A percentile compares a stretch with the other conserved stretches of the same genome.
Evolutionary conservation across 1,140 invertebrate genomes (phyloP).

Genomic region (Eriocheir sinensis): DNA sequence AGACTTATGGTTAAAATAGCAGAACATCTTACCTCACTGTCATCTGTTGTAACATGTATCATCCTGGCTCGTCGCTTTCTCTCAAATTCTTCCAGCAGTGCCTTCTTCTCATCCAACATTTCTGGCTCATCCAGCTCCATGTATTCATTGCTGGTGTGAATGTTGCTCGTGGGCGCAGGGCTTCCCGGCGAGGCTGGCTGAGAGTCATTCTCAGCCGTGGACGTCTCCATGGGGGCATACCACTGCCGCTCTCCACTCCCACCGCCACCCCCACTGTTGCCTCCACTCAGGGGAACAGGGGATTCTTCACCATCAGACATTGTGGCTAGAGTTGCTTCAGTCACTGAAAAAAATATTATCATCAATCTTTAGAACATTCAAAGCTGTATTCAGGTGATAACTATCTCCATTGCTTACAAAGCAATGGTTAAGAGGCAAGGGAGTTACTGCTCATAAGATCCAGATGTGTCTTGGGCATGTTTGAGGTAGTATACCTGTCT

Average conservation of each 20-base stretch:
- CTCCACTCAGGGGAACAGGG: slow-evolving; percentile 60
- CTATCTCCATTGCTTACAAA: no score
- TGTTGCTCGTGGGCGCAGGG: slow-evolving; percentile 62
- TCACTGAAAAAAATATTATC: background rate
- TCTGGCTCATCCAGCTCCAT: slow-evolving; percentile 94
- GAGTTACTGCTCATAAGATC: no score
- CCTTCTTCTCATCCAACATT: slow-evolving; percentile 93
- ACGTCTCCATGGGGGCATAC: slow-evolving; percentile 66
- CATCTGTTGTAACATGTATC: slow-evolving; percentile 86
- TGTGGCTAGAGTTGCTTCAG: background rate
- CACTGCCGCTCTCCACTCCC: slow-evolving; percentile 64
- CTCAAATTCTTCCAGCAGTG: slow-evolving; percentile 96
- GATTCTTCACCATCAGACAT: slow-evolving; percentile 78
- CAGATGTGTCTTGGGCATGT: no score
- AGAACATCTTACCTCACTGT: slow-evolving; percentile 83
- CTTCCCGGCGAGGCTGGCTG: slow-evolving; percentile 69
- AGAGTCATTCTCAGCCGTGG: slow-evolving; percentile 49
- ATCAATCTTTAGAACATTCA: background rate
- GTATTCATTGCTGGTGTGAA: slow-evolving; percentile 83
- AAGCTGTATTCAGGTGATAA: no score
- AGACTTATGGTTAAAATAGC: no score
- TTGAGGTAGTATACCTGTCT: no score
- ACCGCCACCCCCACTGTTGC: background rate
- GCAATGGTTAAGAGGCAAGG: no score
- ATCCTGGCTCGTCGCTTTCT: slow-evolving; percentile 93